phyloP scores from a whole-genome alignment of 2,888 invertebrate species.

The Augiades crinisus region DNA sequence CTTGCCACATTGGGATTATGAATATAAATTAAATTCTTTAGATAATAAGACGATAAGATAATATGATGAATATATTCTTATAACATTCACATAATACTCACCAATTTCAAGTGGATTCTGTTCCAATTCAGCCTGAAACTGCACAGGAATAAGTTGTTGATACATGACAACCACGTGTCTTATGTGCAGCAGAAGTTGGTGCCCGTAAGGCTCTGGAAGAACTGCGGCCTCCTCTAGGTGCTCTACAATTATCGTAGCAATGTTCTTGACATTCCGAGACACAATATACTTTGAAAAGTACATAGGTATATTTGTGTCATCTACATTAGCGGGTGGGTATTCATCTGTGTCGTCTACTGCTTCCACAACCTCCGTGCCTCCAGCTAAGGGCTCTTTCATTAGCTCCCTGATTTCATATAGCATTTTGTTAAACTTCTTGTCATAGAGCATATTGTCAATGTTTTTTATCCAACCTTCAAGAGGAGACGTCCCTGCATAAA shows the following conservation, averaged over 20 bases:
- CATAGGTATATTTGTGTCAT: constrained; percentile 60
- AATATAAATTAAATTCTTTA: too few relatives aligned
- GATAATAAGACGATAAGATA: too few relatives aligned
- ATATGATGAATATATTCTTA: too few relatives aligned
- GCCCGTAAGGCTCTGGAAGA: constrained; percentile 59
- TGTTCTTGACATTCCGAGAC: constrained; percentile 63
- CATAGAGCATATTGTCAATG: constrained; percentile 67
- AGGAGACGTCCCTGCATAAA: constrained; percentile 59
- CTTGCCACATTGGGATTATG: too few relatives aligned
- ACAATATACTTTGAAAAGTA: constrained; percentile 69
- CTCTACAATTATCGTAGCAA: constrained; percentile 60
- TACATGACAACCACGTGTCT: constrained; percentile 72
- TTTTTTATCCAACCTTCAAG: constrained; percentile 67
- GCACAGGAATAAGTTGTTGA: constrained; percentile 65
- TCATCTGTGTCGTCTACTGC: not conserved
- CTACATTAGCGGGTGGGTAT: too few relatives aligned
- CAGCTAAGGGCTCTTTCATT: constrained; percentile 59
- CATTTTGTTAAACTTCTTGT: constrained; percentile 72
- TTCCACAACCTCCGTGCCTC: constrained; percentile 44
- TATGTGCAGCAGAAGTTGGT: constrained; percentile 58
- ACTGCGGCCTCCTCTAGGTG: constrained; percentile 67
- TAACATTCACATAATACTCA: too few relatives aligned
- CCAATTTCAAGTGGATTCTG: constrained; percentile 72
- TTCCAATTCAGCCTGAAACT: constrained; percentile 65
- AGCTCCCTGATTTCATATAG: constrained; percentile 58